These are phyloP conservation scores for Diarsia mendica DNA, from an alignment of 2,888 invertebrate species.

Conservation along the genomic window DNA sequence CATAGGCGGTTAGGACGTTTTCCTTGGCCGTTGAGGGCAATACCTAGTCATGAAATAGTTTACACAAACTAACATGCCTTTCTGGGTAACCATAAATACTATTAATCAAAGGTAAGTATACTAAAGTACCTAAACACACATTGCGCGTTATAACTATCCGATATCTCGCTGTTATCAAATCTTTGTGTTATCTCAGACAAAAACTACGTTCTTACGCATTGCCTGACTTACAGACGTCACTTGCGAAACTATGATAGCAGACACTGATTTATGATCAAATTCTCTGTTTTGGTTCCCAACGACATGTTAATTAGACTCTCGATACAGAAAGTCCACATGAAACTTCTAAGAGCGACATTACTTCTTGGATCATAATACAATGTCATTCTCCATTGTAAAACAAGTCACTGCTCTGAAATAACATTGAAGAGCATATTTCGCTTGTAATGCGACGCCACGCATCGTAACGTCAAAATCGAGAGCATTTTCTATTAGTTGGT, in stretches of 20 bases:
- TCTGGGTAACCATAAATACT: background rate
- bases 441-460: constrained; percentile 56
- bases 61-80: background rate
- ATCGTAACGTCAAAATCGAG: constrained; percentile 52
- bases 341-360: constrained; percentile 29
- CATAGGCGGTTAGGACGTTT: background rate
- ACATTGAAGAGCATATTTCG: constrained; percentile 35
- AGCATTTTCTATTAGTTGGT: constrained; percentile 59
- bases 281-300: constrained; percentile 11
- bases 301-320: background rate
- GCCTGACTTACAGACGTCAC: constrained; percentile 52
- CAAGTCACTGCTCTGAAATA: constrained; percentile 41
- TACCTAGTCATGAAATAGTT: background rate
- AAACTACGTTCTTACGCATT: constrained; percentile 56
- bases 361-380: constrained; percentile 51
- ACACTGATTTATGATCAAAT: constrained; percentile 35
- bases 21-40: background rate
- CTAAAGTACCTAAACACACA: constrained; percentile 50
- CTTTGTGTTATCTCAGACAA: constrained; percentile 62
- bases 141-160: constrained; percentile 64
- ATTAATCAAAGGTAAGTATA: background rate
- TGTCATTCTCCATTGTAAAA: constrained; percentile 49
- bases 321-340: background rate
- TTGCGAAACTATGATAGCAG: constrained; percentile 46
- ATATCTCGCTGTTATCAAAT: constrained; percentile 61